Evolutionary conservation across 37 sponge, comb jelly and placozoan species (phyloP), one percentile per base, ranked within the genome.

Genomic region (Diacarnus erythraeanus): DNA sequence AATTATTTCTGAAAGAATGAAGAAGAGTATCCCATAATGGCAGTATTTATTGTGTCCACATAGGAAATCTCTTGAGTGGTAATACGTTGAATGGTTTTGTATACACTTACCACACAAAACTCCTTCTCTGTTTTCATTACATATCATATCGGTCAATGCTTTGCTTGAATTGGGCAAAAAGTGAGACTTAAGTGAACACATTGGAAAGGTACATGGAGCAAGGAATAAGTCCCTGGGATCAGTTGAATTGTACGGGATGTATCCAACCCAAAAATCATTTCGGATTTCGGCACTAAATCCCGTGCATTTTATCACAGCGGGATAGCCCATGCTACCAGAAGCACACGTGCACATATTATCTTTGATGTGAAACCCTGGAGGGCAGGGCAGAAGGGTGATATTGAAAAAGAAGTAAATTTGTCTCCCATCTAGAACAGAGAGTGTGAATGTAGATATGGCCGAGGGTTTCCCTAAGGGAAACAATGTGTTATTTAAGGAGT

Each of bases 21-120:
- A 86, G 54, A 74, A 79, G 22, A 86, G 57, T 1, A 38, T 23
- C 0, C 86, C 74, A 30, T 36, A 79, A 6, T 73, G 1, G 56
- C 80, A 86, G 63, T 57, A n/a, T 4, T 2, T n/a, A 1, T 37
- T 22, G 1, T 35, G 17, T 2, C 38, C 40, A 43, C 86, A 86
- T 0, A 37, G 36, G 27, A 42, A 86, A 2, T 72, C 20, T 44
- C 36, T 59, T 35, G 86, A 86, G 43, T 86, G 86, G 41, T 73
- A 86, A 25, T 56, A 79, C 1, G 47, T 69, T 2, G 79, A 72
- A 42, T 37, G 64, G 23, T 63, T 63, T 31, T 42, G 29, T 29
- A 9, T 57, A 37, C 86, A 86, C 6, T 64, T 39, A 21, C 80
- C 86, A 67, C 86, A 86, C n/a, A 86, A 12, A 1, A 73, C 20